Conservation (phyloP, 2,113 vertebrate genomes). For the Dipodomys stephensi region DNA sequence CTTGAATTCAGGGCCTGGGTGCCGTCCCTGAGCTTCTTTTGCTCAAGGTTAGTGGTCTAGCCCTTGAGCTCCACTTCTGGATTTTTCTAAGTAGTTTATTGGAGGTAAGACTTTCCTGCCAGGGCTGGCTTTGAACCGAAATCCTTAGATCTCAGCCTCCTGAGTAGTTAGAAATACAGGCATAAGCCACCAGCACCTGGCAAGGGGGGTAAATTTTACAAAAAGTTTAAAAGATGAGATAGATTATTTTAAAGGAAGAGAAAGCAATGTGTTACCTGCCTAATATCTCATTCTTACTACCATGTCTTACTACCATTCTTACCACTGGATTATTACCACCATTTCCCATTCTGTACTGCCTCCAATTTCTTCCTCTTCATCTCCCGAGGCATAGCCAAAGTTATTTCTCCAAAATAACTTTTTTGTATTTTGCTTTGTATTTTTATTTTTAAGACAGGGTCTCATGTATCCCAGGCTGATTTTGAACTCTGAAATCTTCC, state of each 20-base stretch:
- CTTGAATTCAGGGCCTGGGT: no score
- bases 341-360: not conserved
- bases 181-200: no score
- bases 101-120: no score
- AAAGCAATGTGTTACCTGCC: not conserved
- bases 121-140: no score
- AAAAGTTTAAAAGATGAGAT: not conserved
- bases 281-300: not conserved
- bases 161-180: no score
- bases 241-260: not conserved
- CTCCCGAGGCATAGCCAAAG: not conserved
- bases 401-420: not conserved
- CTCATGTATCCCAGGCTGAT: not conserved
- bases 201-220: not conserved
- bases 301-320: not conserved
- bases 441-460: not conserved
- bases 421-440: not conserved
- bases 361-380: not conserved
- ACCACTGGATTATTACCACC: not conserved
- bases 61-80: no score
- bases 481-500: not conserved
- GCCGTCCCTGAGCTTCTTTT: no score
- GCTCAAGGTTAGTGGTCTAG: no score
- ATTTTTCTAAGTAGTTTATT: no score
- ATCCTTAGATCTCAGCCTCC: no score